phyloP scores from a whole-genome alignment of 2,113 vertebrate species.

The Calonectris borealis region DNA sequence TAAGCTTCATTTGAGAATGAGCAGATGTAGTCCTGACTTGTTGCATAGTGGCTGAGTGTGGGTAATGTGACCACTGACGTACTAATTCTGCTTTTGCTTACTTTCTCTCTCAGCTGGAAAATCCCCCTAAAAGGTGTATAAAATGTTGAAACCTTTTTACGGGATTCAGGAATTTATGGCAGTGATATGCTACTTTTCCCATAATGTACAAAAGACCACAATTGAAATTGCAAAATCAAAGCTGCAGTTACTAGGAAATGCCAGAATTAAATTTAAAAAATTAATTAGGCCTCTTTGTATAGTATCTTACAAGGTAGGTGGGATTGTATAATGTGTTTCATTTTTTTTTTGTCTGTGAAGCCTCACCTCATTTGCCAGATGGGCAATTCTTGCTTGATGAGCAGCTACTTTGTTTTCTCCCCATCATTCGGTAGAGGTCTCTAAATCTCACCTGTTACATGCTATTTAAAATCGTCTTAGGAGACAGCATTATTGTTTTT shows the following conservation, averaged over 20 bases:
- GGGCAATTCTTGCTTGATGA: not conserved
- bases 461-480: not conserved
- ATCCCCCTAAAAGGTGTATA: not conserved
- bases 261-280: not conserved
- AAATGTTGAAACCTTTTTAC: not conserved
- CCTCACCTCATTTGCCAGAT: not conserved
- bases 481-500: not conserved
- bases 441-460: not conserved
- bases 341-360: not conserved
- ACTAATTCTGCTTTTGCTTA: not conserved
- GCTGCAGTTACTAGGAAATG: not conserved
- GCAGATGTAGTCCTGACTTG: not conserved
- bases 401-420: not conserved
- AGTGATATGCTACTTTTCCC: not conserved
- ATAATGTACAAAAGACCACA: not conserved
- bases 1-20: not conserved
- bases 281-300: not conserved
- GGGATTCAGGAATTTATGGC: not conserved
- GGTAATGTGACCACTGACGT: not conserved
- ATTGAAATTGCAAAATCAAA: not conserved
- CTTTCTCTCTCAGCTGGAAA: not conserved
- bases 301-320: not conserved
- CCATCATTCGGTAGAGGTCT: not conserved
- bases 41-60: not conserved
- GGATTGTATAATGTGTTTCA: not conserved